Evolutionary conservation across 1,140 invertebrate species (phyloP).

Genomic region (Conus ventricosus): DNA sequence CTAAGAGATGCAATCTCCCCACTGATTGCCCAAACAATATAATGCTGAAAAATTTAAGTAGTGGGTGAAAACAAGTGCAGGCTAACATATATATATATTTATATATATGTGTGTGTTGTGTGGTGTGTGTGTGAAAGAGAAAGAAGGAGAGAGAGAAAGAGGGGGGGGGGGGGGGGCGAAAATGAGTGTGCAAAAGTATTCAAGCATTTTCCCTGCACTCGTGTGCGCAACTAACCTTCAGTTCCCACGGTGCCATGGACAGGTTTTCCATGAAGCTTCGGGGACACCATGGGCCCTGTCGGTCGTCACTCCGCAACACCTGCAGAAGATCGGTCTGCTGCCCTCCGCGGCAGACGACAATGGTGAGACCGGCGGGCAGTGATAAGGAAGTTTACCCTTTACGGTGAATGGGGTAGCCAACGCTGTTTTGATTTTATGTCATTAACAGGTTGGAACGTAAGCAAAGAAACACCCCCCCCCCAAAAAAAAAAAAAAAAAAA

Average conservation of each 20-base stretch:
- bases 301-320: conserved; percentile 88
- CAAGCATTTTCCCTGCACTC: neutral
- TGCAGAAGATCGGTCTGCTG: conserved; percentile 86
- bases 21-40: no score
- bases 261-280: conserved; percentile 76
- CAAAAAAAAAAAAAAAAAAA: no score
- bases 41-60: no score
- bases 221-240: no score
- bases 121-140: neutral
- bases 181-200: neutral
- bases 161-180: no score
- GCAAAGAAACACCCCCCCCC: no score
- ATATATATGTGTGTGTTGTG: conserved; percentile 19
- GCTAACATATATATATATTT: neutral
- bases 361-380: conserved; percentile 46
- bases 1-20: no score
- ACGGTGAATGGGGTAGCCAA: neutral
- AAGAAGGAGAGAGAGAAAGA: neutral
- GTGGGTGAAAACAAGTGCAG: no score
- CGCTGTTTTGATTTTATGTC: neutral
- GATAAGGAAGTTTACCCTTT: neutral
- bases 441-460: neutral
- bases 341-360: conserved; percentile 80
- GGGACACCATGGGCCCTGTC: conserved; percentile 90
- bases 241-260: neutral